Evolutionary conservation across 1,140 invertebrate species (phyloP).

Genomic region (Drosophila seguyi): DNA sequence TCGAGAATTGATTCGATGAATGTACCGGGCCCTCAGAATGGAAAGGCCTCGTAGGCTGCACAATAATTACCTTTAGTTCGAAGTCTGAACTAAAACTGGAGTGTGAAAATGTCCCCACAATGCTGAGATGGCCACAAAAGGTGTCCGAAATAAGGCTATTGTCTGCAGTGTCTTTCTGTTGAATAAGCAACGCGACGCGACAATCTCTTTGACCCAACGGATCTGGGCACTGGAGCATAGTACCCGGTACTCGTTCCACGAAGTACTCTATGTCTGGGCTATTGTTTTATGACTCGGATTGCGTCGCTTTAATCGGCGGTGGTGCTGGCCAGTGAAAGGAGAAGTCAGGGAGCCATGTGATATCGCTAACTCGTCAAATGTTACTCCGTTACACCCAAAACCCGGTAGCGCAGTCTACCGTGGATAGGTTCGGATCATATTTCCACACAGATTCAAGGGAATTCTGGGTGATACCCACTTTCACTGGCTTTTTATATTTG

Average conservation of each 20-base stretch:
- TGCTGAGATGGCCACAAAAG: constrained; percentile 53
- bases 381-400: constrained; percentile 70
- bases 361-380: constrained; percentile 74
- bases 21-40: constrained; percentile 32
- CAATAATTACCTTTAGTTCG: constrained; percentile 39
- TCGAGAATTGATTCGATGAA: constrained; percentile 54
- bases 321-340: constrained; percentile 70
- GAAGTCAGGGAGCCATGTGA: constrained; percentile 76
- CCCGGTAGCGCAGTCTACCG: constrained; percentile 77
- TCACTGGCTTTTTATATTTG: constrained; percentile 18
- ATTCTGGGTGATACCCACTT: constrained; percentile 21
- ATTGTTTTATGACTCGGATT: constrained; percentile 70
- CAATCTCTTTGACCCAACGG: constrained; percentile 48
- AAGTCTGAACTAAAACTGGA: constrained; percentile 61
- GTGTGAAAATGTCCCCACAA: constrained; percentile 79
- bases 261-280: constrained; percentile 36
- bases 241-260: constrained; percentile 11
- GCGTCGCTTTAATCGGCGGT: constrained; percentile 59
- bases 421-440: constrained; percentile 31
- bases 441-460: constrained; percentile 25
- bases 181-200: constrained; percentile 56
- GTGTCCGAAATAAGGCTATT: constrained; percentile 59
- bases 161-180: constrained; percentile 49
- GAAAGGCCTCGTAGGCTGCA: constrained; percentile 42
- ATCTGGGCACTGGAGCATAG: constrained; percentile 64